Percentiles rank a stretch among this genome's conserved stretches.
Evolutionary conservation across 2,888 invertebrate species (phyloP).

Genomic region (Lysandra bellargus): DNA sequence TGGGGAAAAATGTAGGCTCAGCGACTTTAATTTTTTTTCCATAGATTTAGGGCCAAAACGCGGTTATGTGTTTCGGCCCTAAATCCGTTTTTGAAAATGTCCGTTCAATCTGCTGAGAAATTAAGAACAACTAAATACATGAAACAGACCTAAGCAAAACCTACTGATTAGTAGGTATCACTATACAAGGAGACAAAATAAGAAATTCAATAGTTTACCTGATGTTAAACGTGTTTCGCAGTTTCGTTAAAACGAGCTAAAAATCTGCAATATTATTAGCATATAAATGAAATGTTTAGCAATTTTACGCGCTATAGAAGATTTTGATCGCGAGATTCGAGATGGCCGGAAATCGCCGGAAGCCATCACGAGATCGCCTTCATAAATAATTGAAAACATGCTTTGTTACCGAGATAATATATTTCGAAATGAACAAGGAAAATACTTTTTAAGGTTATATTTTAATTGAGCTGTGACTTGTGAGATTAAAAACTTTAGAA

Average conservation of each 20-base stretch:
- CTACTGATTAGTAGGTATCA: too few species aligned
- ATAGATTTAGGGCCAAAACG: too few species aligned
- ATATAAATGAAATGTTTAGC: conserved; percentile 67
- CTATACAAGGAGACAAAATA: background rate
- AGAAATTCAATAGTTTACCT: background rate
- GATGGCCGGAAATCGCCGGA: conserved; percentile 49
- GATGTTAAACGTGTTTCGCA: background rate
- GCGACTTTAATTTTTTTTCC: too few species aligned
- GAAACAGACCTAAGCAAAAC: too few species aligned
- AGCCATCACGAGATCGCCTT: conserved; percentile 40
- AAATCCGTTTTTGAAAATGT: too few species aligned
- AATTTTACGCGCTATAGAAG: conserved; percentile 48
- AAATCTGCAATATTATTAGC: conserved; percentile 51
- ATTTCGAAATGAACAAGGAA: background rate
- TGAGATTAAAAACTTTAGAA: background rate
- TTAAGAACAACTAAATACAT: too few species aligned
- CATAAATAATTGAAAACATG: conserved; percentile 29
- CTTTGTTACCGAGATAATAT: conserved; percentile 15
- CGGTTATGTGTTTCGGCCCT: too few species aligned
- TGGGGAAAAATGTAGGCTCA: too few species aligned
- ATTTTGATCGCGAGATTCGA: conserved; percentile 52
- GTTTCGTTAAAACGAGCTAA: conserved; percentile 8
- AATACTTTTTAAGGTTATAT: background rate
- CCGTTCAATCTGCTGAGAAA: too few species aligned
- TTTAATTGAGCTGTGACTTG: background rate